Evolutionary conservation across 1,140 invertebrate genomes (phyloP), one percentile per base, ranked within the genome.

Genomic region (Pogonomyrmex barbatus): DNA sequence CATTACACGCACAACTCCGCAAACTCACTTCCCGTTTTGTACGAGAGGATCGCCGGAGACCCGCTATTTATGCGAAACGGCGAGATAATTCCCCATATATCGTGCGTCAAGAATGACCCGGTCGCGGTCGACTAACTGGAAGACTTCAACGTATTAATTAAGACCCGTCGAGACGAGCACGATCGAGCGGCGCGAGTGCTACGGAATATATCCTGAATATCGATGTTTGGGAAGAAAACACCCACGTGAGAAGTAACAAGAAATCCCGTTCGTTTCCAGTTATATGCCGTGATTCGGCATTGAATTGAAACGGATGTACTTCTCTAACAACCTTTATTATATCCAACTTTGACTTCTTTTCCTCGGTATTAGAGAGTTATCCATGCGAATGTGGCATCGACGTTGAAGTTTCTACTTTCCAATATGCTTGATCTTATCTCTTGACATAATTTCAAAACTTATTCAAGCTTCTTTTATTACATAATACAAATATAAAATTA

Each of bases 111-210:
- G 30, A 36, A 24, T 65, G 60, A 79, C 33, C 60, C 63, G 77
- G 47, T 67, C 52, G 63, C 36, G n/a, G 45, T 50, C 76, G 33
- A n/a, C 14, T 79, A 45, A 42, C 47, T 79, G 60, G 10, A 45
- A n/a, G 39, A 45, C 12, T n/a, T 65, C 36, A 63, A 79, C 39
- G 77, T 79, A 79, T 79, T 63, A 68, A 79, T 79, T 79, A 79
- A 79, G 39, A 36, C 14, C 30, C 8, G 68, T 17, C 12, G 47
- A 79, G 62, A 68, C 42, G 24, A 68, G 73, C 14, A 36, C 47
- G 30, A 71, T 71, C 68, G 17, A 14, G 24, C 42, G 24, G 50
- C 10, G 42, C 39, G 24, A 24, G 2, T 8, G 33, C 33, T 14
- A 45, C 45, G 14, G 24, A 24, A 24, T 24, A 24, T 24, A 24